Evolutionary conservation across 1,140 invertebrate species (phyloP).

Genomic region (Ceratosolen solmsi): DNA sequence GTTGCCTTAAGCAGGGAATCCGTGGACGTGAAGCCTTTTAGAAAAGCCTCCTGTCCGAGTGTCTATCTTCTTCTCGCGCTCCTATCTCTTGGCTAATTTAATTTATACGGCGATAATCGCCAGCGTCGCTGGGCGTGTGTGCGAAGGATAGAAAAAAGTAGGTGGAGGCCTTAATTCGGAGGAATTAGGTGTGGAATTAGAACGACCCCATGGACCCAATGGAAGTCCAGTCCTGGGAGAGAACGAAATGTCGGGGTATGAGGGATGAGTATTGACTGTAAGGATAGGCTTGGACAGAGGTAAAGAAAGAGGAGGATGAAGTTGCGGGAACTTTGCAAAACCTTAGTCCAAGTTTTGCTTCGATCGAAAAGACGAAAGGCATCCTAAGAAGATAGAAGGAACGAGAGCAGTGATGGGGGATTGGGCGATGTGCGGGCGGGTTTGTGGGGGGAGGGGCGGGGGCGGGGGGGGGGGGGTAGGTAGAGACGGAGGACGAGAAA

Average conservation of each 20-base stretch:
- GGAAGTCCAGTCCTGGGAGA: background rate
- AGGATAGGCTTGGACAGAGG: background rate
- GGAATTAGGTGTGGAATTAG: slow-evolving; percentile 48
- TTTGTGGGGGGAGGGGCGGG: background rate
- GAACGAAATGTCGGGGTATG: background rate
- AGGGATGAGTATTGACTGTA: background rate
- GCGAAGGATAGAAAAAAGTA: background rate
- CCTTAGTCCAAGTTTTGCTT: slow-evolving; percentile 44
- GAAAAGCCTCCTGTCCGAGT: background rate
- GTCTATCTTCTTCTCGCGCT: background rate
- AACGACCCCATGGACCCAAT: background rate
- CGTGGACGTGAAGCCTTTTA: background rate
- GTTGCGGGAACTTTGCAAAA: slow-evolving; percentile 47
- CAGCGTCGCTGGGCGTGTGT: background rate
- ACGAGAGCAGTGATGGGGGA: background rate
- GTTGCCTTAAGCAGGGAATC: background rate
- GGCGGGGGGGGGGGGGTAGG: slow-evolving; percentile 7
- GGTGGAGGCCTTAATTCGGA: slow-evolving; percentile 29
- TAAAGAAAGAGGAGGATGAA: background rate
- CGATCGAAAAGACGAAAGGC: slow-evolving; percentile 28
- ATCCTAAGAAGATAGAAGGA: background rate
- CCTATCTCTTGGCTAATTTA: background rate
- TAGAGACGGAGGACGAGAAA: too few species aligned
- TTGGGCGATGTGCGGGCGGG: background rate
- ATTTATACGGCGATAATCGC: slow-evolving; percentile 33